Base-by-base conservation (phyloP, 1,140 invertebrate species). In the Papilio aristodemus region DNA sequence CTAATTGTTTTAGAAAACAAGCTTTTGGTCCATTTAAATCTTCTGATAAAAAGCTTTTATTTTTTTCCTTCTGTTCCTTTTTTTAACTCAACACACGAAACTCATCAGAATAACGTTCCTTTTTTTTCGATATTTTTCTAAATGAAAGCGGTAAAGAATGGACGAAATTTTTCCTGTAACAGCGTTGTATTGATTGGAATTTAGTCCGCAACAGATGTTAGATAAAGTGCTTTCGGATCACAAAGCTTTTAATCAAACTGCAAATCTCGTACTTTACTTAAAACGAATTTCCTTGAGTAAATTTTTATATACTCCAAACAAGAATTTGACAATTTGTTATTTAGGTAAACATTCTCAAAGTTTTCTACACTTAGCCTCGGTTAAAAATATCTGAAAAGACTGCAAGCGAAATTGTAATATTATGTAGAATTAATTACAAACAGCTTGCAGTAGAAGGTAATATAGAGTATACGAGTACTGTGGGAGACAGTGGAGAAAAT, bases 161-260 rank as follows among this genome's bases (percentile, higher is more conserved):
- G 22, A 54, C 19, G 19, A 13, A 54, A 54, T 54, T 25, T 54
- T 54, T 9, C 46, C 22, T 25, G 46, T 54, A 54, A 5, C 46
- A 22, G 19, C 17, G 11, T 54, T 54, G 46, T 54, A 54, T 54
- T 54, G 46, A 54, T 54, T 54, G 19, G 9, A 22, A 11, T 54
- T 54, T 54, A 17, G 46, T 54, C 8, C 46, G 3, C n/a, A 54
- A 54, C 22, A 54, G 46, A 54, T 54, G 46, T 22, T 13, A 54
- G 46, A 54, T 54, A 54, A 54, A 54, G 46, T 54, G 46, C 46
- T 54, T 54, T 22, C 27, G 22, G 19, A 54, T 19, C 46, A 25
- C 46, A 54, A 54, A 54, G 46, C 46, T 54, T 54, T 54, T 54
- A 54, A 54, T 54, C 46, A 54, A 54, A 54, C 46, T 22, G 22